Conservation (phyloP, 2,888 invertebrate species). For the Lydus trimaculatus region DNA sequence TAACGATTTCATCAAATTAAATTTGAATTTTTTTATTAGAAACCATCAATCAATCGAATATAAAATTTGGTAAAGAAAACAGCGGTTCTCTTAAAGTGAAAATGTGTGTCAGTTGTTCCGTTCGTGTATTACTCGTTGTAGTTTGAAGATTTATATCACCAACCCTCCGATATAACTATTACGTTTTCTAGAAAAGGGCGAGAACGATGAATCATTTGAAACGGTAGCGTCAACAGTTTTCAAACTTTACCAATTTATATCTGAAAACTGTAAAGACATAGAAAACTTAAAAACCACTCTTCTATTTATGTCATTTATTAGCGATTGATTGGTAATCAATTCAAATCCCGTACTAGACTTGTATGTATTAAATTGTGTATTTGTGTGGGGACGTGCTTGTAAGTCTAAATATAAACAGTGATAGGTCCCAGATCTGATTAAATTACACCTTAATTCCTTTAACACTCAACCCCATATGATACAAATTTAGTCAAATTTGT, state of each 20-base stretch:
- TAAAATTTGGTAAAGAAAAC: background rate
- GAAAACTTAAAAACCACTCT: background rate
- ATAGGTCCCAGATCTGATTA: background rate
- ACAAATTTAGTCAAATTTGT: background rate
- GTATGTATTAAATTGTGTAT: background rate
- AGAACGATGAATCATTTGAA: constrained; percentile 31
- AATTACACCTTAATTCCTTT: background rate
- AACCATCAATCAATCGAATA: background rate
- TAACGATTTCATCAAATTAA: background rate
- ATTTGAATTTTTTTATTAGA: background rate
- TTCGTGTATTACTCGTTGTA: constrained; percentile 16
- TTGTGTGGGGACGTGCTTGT: background rate
- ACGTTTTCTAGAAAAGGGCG: constrained; percentile 19
- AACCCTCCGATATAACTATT: constrained; percentile 25
- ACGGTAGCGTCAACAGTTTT: constrained; percentile 33
- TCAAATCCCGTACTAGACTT: background rate
- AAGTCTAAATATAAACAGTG: background rate
- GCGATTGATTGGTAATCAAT: background rate
- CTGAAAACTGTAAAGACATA: constrained; percentile 11
- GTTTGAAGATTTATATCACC: constrained; percentile 28
- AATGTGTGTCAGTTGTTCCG: constrained; percentile 31
- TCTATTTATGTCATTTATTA: background rate
- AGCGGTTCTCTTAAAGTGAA: constrained; percentile 12
- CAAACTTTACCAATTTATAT: constrained; percentile 33
- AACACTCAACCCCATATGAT: background rate